phyloP scores from a whole-genome alignment of 2,113 vertebrate species.

The Urocitellus parryii region DNA sequence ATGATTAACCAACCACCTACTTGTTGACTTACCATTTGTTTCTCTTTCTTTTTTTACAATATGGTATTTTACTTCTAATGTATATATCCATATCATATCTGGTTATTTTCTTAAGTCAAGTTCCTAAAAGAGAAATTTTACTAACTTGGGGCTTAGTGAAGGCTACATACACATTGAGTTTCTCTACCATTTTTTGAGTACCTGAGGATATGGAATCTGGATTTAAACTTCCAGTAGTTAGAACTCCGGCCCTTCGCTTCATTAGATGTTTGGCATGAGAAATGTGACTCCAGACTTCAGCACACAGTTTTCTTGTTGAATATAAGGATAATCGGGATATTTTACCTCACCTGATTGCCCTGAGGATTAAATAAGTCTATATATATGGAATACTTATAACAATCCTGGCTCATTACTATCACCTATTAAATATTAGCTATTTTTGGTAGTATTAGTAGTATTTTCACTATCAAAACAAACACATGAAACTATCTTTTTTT shows the following conservation, averaged over 20 bases:
- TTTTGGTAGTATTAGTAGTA: neutral
- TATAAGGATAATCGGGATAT: neutral
- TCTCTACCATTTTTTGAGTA: neutral
- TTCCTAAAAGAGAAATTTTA: neutral
- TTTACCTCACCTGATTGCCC: neutral
- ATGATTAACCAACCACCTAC: neutral
- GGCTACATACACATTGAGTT: neutral
- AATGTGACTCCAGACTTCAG: neutral
- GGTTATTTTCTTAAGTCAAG: neutral
- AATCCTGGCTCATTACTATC: neutral
- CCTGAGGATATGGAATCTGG: neutral
- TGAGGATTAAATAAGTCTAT: neutral
- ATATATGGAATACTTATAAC: neutral
- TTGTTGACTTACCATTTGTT: neutral
- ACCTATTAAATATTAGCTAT: neutral
- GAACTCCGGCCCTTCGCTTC: neutral
- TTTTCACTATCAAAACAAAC: neutral
- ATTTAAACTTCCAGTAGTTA: accelerated
- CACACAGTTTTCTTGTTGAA: neutral
- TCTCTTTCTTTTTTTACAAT: neutral
- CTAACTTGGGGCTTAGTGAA: neutral
- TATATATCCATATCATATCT: neutral
- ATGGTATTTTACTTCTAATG: slow-evolving; percentile 13
- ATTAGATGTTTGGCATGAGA: neutral
- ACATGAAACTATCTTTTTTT: neutral